Evolutionary conservation across 1,140 invertebrate genomes (phyloP).

Genomic region (Wasmannia auropunctata): DNA sequence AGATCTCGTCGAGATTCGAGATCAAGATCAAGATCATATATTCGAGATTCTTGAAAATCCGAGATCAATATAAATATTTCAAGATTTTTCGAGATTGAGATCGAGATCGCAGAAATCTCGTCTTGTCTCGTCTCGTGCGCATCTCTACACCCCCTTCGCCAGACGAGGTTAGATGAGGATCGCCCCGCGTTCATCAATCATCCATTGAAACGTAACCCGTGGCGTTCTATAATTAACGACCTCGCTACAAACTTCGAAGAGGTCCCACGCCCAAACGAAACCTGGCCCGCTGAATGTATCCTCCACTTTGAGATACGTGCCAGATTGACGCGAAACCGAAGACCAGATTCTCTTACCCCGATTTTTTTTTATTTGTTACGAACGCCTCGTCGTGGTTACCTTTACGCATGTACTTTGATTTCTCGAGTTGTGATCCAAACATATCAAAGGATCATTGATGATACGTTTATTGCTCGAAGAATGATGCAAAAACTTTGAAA

Average conservation of each 20-base stretch:
- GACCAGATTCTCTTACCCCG: slow-evolving; percentile 53
- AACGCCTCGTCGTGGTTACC: not conserved
- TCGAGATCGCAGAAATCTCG: too few species aligned
- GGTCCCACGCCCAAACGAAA: slow-evolving; percentile 75
- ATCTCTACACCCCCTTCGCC: slow-evolving; percentile 15
- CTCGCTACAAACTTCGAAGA: slow-evolving; percentile 64
- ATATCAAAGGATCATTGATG: not conserved
- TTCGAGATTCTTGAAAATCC: too few species aligned
- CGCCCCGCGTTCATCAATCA: slow-evolving; percentile 79
- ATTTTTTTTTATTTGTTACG: slow-evolving; percentile 1
- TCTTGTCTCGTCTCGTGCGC: too few species aligned
- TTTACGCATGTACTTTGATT: slow-evolving; percentile 3
- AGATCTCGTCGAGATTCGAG: too few species aligned
- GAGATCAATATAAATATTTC: too few species aligned
- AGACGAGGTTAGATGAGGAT: slow-evolving; percentile 73
- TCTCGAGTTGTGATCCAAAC: not conserved
- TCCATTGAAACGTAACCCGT: slow-evolving; percentile 80
- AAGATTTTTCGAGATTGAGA: too few species aligned
- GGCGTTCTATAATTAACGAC: slow-evolving; percentile 80
- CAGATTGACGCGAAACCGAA: slow-evolving; percentile 55
- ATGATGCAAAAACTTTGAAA: not conserved
- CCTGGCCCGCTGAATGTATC: slow-evolving; percentile 42
- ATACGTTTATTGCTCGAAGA: not conserved
- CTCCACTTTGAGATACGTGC: slow-evolving; percentile 51
- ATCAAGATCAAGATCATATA: too few species aligned